Percentiles rank a stretch among this genome's conserved stretches.
Conservation (phyloP, 2,113 vertebrate genomes). For the Phaethon lepturus region DNA sequence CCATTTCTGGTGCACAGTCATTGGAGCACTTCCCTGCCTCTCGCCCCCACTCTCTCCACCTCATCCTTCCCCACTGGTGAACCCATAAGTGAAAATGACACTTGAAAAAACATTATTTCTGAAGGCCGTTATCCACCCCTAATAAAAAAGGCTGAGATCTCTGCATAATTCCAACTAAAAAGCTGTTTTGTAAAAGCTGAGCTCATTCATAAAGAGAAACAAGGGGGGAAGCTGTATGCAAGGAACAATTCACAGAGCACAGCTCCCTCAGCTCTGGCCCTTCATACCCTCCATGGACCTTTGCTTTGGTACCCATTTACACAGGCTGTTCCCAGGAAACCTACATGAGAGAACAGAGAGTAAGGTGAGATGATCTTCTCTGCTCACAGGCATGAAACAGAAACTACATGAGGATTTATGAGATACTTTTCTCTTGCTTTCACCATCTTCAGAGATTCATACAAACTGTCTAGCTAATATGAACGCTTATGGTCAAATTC, state of each 20-base stretch:
- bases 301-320: background rate
- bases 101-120: background rate
- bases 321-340: background rate
- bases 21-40: background rate
- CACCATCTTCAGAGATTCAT: background rate
- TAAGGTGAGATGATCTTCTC: background rate
- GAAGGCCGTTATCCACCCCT: background rate
- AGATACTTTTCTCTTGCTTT: background rate
- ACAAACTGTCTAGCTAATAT: background rate
- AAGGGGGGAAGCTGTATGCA: background rate
- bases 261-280: background rate
- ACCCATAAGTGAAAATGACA: background rate
- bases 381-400: background rate
- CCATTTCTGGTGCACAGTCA: background rate
- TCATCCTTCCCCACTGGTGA: background rate
- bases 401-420: background rate
- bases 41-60: background rate
- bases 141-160: background rate
- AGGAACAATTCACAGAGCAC: background rate
- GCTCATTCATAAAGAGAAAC: constrained; percentile 4
- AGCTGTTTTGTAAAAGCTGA: background rate
- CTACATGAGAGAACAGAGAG: rapidly evolving
- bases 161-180: background rate
- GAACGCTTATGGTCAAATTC: constrained; percentile 35
- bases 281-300: background rate